These are phyloP conservation scores for Miichthys miiuy DNA, from an alignment of 2,797 vertebrate species.

Conservation along the genomic window DNA sequence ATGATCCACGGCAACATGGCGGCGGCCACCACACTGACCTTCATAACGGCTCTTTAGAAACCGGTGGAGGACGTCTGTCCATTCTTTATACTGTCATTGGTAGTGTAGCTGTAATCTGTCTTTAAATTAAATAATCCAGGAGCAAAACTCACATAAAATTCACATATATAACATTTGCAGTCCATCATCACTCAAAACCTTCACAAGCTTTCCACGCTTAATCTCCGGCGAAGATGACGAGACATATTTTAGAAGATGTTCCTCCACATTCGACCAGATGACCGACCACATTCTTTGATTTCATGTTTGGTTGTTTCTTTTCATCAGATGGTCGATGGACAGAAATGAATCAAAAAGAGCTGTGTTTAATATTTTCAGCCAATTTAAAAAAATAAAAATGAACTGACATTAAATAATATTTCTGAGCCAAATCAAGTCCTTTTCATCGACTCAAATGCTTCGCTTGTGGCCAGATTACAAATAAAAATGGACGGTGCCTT, in stretches of 20 bases:
- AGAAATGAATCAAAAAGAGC: conserved; percentile 1
- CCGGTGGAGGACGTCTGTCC: no score
- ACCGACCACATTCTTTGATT: neutral
- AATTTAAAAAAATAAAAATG: conserved; percentile 20
- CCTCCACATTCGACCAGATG: neutral
- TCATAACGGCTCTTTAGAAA: no score
- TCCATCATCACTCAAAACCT: neutral
- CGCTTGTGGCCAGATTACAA: conserved; percentile 42
- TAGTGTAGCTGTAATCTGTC: no score
- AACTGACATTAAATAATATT: conserved; percentile 28
- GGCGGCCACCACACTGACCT: no score
- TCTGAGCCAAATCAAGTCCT: conserved; percentile 33
- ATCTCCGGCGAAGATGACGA: neutral
- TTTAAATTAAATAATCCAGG: no score
- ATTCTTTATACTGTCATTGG: no score
- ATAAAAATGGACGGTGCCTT: conserved; percentile 42
- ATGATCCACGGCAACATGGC: no score
- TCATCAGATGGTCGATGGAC: neutral
- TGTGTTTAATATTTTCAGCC: conserved; percentile 1
- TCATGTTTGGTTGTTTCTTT: neutral
- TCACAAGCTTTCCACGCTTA: neutral
- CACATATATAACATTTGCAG: no score
- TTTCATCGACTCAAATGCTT: conserved; percentile 29
- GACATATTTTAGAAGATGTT: neutral
- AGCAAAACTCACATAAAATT: no score